A percentile compares a stretch with the other conserved stretches of the same genome.
These are phyloP conservation scores for fruit fly (Drosophila melanogaster) DNA, from an alignment of 1,140 invertebrate species.

Conservation along the genomic window Release_6_plus_ISO1_MT NT_033777.3:26855501-26856000, in stretches of 20 bases:
- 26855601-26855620: slow-evolving; percentile 85
- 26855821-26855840: slow-evolving; percentile 45
- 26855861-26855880: slow-evolving; percentile 49
- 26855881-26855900: slow-evolving; percentile 80
- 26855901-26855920: slow-evolving; percentile 85
- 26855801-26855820: slow-evolving; percentile 21
- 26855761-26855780: slow-evolving; percentile 58
- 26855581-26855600: slow-evolving; percentile 68
- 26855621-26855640: slow-evolving; percentile 85
- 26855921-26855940: slow-evolving; percentile 84
- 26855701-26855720: not conserved
- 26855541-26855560: slow-evolving; percentile 18
- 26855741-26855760: slow-evolving; percentile 29
- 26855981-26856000: slow-evolving; percentile 56
- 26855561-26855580: slow-evolving; percentile 85
- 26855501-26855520: not conserved
- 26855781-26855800: not conserved
- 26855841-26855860: slow-evolving; percentile 79
- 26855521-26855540: slow-evolving; percentile 1
- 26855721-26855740: not conserved
- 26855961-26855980: slow-evolving; percentile 62
- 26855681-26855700: slow-evolving; percentile 74
- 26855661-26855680: slow-evolving; percentile 86
- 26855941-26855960: slow-evolving; percentile 52
- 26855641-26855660: slow-evolving; percentile 84